Percentiles rank a stretch among this genome's conserved stretches.
Evolutionary conservation across 2,888 invertebrate genomes (phyloP).

Genomic region (Metopia argyrocephala): DNA sequence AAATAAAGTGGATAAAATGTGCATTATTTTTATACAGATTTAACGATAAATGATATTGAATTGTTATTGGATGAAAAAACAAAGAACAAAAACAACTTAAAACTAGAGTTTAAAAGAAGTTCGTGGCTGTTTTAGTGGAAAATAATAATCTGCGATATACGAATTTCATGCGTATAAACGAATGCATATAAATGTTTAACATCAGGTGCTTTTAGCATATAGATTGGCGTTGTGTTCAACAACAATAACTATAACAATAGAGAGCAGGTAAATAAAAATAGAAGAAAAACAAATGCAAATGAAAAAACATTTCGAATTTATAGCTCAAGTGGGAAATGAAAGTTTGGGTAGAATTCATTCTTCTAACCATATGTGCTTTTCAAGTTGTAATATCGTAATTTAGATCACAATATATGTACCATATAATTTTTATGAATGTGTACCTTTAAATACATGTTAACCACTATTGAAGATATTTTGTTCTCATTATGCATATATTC

Average conservation of each 20-base stretch:
- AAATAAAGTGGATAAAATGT: slow-evolving; percentile 32
- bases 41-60: slow-evolving; percentile 45
- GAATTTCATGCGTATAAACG: background rate
- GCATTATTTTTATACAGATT: slow-evolving; percentile 9
- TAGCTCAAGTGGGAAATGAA: slow-evolving; percentile 65
- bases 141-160: background rate
- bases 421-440: too few relatives aligned
- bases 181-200: slow-evolving; percentile 6
- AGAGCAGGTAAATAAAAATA: background rate
- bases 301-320: slow-evolving; percentile 61
- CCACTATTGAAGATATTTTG: too few relatives aligned
- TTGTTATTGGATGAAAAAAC: background rate
- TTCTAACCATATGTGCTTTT: too few relatives aligned
- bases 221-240: slow-evolving; percentile 61
- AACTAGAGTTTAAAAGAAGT: background rate
- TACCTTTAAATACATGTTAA: too few relatives aligned
- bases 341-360: too few relatives aligned
- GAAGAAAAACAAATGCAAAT: background rate
- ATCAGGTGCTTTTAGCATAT: slow-evolving; percentile 62
- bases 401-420: too few relatives aligned
- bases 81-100: background rate
- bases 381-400: too few relatives aligned
- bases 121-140: background rate
- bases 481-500: too few relatives aligned
- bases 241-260: background rate